Conservation (phyloP, 2,888 invertebrate species). For the Odiellus spinosus region DNA sequence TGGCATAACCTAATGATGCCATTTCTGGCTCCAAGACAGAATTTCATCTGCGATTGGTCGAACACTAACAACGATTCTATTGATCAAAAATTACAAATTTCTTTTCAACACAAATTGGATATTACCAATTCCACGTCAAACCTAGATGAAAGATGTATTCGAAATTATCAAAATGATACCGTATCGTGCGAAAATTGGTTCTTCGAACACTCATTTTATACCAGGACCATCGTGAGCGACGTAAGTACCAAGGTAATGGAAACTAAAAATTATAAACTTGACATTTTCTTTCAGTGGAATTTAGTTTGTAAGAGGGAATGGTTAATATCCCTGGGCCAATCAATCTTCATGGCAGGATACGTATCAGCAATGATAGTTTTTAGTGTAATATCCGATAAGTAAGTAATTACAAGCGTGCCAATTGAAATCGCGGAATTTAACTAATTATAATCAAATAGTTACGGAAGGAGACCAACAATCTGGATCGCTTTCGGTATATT, state of each 20-base stretch:
- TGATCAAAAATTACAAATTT: too few relatives aligned
- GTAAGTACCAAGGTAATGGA: conserved; percentile 1
- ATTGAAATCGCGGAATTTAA: not conserved
- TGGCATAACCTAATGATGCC: conserved; percentile 62
- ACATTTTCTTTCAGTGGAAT: conserved; percentile 14
- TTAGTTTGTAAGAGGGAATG: conserved; percentile 17
- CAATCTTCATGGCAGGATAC: conserved; percentile 17
- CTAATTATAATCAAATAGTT: conserved; percentile 6
- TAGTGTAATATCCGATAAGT: conserved; percentile 18
- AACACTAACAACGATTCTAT: conserved; percentile 19
- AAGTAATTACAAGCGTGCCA: not conserved
- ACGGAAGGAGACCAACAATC: conserved; percentile 17
- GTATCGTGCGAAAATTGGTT: conserved; percentile 11
- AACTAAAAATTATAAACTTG: not conserved
- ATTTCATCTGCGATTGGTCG: conserved; percentile 53
- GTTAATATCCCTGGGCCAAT: conserved; percentile 15
- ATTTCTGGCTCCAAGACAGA: conserved; percentile 49
- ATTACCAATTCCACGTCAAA: conserved; percentile 1
- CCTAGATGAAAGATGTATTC: not conserved
- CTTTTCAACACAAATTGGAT: not conserved
- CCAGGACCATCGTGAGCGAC: conserved; percentile 13
- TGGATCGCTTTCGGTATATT: conserved; percentile 10
- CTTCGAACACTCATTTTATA: conserved; percentile 14
- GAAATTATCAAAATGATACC: not conserved
- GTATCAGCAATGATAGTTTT: conserved; percentile 10